Conservation (phyloP, 1,140 invertebrate genomes). For the Monomorium pharaonis region DNA sequence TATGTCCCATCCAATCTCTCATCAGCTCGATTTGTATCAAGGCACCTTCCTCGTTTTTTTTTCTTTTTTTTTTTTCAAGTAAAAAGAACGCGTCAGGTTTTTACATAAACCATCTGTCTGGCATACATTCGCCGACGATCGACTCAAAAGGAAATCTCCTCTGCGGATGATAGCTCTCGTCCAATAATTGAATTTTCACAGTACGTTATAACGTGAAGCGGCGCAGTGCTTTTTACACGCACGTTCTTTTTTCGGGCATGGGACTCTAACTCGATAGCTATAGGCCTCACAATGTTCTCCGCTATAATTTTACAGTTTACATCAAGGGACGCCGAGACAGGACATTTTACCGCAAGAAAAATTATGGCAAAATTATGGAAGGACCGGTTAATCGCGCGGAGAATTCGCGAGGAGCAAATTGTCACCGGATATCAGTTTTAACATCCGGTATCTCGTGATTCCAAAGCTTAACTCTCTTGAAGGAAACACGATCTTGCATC, state of each 20-base stretch:
- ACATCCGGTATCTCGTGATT: not conserved
- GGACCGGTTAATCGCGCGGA: not conserved
- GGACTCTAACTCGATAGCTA: conserved; percentile 2
- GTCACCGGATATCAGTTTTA: conserved; percentile 10
- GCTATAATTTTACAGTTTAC: not conserved
- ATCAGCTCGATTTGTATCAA: conserved; percentile 68
- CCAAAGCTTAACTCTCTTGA: not conserved
- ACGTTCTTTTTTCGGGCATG: not conserved
- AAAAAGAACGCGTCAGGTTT: not conserved
- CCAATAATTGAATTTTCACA: conserved; percentile 44
- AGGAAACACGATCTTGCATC: conserved; percentile 54
- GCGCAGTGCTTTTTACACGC: conserved; percentile 11
- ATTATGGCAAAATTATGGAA: not conserved
- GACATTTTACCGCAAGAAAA: not conserved
- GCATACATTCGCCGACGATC: not conserved
- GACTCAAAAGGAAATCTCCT: not conserved
- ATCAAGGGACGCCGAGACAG: not conserved
- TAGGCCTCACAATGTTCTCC: not conserved
- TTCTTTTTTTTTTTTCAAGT: too few relatives aligned
- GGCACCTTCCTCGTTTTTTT: conserved; percentile 49
- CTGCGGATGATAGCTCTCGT: not conserved
- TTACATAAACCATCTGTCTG: conserved; percentile 22
- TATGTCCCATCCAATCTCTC: conserved; percentile 77
- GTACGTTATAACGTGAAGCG: conserved; percentile 9
- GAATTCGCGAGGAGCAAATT: not conserved